These are phyloP conservation scores for Monodelphis domestica DNA, from an alignment of 2,797 vertebrate species.

Conservation along the genomic window DNA sequence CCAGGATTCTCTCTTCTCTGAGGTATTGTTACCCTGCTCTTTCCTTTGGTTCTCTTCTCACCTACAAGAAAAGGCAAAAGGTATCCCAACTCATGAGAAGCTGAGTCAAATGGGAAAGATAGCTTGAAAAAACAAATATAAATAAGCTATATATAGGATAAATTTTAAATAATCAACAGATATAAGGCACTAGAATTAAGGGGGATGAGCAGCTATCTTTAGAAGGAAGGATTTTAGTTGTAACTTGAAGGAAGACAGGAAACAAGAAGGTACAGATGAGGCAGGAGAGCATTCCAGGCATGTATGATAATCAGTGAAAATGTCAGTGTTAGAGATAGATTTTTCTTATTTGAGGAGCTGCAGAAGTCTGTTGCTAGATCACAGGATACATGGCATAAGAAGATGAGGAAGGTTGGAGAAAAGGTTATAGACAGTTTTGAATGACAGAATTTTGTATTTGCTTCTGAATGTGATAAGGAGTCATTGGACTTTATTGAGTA, in stretches of 20 bases:
- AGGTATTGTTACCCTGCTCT: not conserved
- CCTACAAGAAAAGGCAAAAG: not conserved
- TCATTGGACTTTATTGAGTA: not conserved
- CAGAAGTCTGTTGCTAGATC: not conserved
- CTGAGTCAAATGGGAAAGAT: not conserved
- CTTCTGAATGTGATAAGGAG: not conserved
- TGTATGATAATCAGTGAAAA: not conserved
- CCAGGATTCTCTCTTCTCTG: not conserved
- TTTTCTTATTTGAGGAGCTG: too few species aligned
- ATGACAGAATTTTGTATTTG: not conserved
- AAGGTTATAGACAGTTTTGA: not conserved
- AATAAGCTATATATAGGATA: not conserved
- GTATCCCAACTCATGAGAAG: not conserved
- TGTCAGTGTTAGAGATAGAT: not conserved
- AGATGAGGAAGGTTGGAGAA: not conserved
- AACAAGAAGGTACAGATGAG: not conserved
- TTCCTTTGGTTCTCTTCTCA: not conserved
- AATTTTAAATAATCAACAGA: not conserved
- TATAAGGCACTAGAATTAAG: not conserved
- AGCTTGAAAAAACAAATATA: not conserved
- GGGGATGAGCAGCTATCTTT: not conserved
- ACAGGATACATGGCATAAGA: not conserved
- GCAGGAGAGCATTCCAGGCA: not conserved
- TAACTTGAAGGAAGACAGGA: not conserved
- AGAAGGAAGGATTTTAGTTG: not conserved